Base-by-base conservation (phyloP, 2,797 vertebrate species). In the Acanthurus tractus region DNA sequence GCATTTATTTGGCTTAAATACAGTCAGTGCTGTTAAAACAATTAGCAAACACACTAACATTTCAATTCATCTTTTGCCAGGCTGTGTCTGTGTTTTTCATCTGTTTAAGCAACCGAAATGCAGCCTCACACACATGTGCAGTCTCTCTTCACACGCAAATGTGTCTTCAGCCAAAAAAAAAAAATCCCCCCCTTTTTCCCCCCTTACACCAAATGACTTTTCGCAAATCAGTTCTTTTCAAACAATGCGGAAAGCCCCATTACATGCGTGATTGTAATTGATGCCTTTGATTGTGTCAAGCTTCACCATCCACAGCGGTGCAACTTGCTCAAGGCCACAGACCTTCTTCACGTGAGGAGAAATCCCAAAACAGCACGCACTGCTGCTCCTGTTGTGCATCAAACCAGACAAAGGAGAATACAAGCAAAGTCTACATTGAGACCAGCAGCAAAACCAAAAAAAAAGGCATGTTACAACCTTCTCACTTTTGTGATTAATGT, bases 231-330 rank as follows among this genome's bases (percentile, higher is more conserved):
- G 79, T 57, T 71, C 48, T 62, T 70, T 61, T 88, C 70, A 85
- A 80, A 83, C 63, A 59, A 34, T 46, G 54, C 71, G 44, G 59
- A 84, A 77, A 73, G 74, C 25, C 46, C 58, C 44, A 77, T 84
- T 81, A 75, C 63, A 23, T 23, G 84, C 57, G 81, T 85, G 86
- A 83, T 79, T 86, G 81, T 87, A 83, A 89, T 85, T 78, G 65
- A 79, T 86, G 64, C 75, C 68, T 83, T 83, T 86, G 70, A 86
- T 86, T 79, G 67, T 75, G 66, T 85, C 81, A 42, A 29, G 79
- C 54, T 48, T 70, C 70, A 64, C 78, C 66, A 57, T 77, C 34
- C 65, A 45, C 58, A 61, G 55, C 57, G 52, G 23, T 23, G 48
- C 20, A 9, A 59, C 66, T 22, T 29, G 82, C 76, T 56, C 0